These are phyloP conservation scores for Eupithecia insigniata DNA, from an alignment of 2,888 invertebrate species.

Conservation along the genomic window DNA sequence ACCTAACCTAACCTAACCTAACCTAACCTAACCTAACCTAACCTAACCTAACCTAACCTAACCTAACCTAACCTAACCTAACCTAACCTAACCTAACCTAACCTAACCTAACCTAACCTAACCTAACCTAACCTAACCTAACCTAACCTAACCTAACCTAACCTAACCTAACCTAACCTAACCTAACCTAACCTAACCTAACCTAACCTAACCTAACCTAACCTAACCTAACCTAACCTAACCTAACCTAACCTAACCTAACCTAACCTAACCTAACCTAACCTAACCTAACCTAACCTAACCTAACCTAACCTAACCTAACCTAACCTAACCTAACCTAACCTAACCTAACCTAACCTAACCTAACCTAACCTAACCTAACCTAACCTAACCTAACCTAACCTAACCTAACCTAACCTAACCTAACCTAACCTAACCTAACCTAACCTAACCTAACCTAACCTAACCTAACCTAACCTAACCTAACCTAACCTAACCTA, in stretches of 20 bases:
- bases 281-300: conserved; percentile 10
- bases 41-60: conserved; percentile 10
- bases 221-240: conserved; percentile 10
- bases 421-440: conserved; percentile 10
- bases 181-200: conserved; percentile 10
- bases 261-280: conserved; percentile 10
- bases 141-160: conserved; percentile 10
- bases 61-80: conserved; percentile 10
- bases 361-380: conserved; percentile 10
- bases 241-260: conserved; percentile 10
- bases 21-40: conserved; percentile 10
- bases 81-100: conserved; percentile 10
- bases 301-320: conserved; percentile 10
- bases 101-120: conserved; percentile 10
- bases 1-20: conserved; percentile 10
- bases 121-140: conserved; percentile 10
- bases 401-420: conserved; percentile 10
- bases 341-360: conserved; percentile 10
- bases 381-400: conserved; percentile 10
- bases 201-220: conserved; percentile 10
- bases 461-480: conserved; percentile 10
- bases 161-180: conserved; percentile 10
- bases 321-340: conserved; percentile 10
- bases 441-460: conserved; percentile 10
- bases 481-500: conserved; percentile 10